phyloP scores from a whole-genome alignment of 2,113 vertebrate genomes.

The Corythoichthys intestinalis region DNA sequence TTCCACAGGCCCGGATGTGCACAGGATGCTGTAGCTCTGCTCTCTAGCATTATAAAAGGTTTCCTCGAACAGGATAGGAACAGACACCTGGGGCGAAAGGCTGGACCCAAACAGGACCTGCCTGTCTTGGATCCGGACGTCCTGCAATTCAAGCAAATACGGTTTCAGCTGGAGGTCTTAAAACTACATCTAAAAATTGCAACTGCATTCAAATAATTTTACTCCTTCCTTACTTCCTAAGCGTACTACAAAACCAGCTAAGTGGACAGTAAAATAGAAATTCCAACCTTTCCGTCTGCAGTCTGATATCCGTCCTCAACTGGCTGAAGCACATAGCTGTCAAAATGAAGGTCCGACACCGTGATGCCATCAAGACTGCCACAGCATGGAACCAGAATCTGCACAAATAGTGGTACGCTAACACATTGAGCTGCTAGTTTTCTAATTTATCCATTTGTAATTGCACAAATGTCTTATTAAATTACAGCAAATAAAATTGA shows the following conservation, averaged over 20 bases:
- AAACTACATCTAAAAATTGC: too few species aligned
- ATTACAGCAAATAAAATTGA: too few species aligned
- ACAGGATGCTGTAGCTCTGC: slow-evolving; percentile 92
- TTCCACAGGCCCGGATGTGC: slow-evolving; percentile 84
- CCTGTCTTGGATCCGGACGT: slow-evolving; percentile 84
- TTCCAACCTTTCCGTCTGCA: slow-evolving; percentile 82
- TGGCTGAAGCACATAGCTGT: slow-evolving; percentile 84
- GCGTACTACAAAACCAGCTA: too few species aligned
- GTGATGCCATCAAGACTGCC: slow-evolving; percentile 76
- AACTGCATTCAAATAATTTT: too few species aligned
- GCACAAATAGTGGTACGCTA: background rate
- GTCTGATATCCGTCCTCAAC: slow-evolving; percentile 81
- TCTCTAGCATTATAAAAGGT: slow-evolving; percentile 97
- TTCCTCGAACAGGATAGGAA: slow-evolving; percentile 93
- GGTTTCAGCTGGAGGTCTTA: too few species aligned
- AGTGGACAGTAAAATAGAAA: background rate
- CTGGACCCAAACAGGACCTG: slow-evolving; percentile 80
- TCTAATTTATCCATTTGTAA: background rate
- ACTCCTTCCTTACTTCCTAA: too few species aligned
- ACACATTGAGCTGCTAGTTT: background rate
- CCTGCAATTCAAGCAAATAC: slow-evolving; percentile 61
- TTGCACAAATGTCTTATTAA: too few species aligned
- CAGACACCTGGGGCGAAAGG: slow-evolving; percentile 67
- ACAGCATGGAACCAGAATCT: slow-evolving; percentile 89
- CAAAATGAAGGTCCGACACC: slow-evolving; percentile 79